Conservation (phyloP, 2,888 invertebrate species). For the Conchocele bisecta region DNA sequence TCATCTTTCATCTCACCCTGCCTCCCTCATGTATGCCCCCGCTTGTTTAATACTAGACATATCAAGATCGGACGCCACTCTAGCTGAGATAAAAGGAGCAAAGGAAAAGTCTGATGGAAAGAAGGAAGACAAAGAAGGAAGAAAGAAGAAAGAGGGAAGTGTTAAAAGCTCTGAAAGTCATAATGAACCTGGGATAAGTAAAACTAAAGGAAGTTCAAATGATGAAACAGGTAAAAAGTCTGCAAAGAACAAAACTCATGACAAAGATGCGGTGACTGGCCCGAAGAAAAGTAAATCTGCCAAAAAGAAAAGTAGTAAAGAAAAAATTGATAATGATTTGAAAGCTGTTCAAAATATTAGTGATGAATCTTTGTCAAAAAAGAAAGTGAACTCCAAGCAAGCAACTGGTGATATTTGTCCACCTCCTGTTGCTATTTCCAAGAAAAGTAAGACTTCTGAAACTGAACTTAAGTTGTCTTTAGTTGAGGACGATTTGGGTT, state of each 20-base stretch:
- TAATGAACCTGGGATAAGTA: background rate
- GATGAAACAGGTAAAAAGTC: background rate
- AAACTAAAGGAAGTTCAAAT: background rate
- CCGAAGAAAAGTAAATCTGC: background rate
- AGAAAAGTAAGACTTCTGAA: no score
- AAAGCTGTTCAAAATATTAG: background rate
- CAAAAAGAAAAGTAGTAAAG: background rate
- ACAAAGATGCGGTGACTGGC: background rate
- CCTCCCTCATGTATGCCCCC: no score
- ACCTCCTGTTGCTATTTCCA: no score
- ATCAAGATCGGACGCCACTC: conserved; percentile 31
- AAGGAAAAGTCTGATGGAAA: background rate
- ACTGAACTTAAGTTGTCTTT: no score
- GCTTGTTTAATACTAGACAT: conserved; percentile 47
- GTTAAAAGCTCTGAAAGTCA: no score
- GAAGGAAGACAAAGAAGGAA: conserved; percentile 1
- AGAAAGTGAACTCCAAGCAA: background rate
- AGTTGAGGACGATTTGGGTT: no score
- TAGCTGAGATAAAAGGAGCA: conserved; percentile 15
- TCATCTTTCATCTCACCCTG: no score
- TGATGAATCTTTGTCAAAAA: background rate
- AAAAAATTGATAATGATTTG: background rate
- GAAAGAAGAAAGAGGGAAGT: conserved; percentile 2
- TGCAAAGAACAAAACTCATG: background rate
- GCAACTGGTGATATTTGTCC: no score